Base-by-base conservation (phyloP, 1,140 invertebrate species). In the Solen grandis region DNA sequence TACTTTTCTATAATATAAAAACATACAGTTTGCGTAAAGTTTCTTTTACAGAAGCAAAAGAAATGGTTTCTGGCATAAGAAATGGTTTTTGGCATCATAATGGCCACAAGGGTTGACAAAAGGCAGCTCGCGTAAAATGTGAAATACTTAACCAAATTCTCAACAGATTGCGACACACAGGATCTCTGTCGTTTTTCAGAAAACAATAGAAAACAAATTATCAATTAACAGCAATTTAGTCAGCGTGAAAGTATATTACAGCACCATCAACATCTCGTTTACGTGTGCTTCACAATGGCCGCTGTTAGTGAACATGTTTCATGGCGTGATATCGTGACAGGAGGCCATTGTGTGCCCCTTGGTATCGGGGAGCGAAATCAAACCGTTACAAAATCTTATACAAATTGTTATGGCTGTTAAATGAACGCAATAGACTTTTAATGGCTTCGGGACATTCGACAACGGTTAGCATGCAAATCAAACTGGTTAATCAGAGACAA, bases 381-480 rank as follows among this genome's bases (percentile, higher is more conserved):
- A 69, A 69, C 65, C 41, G 75, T 78, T 78, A 78, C 75, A 66
- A 69, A 78, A 68, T 66, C 60, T 78, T 78, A 78, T 78, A 78
- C 75, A 78, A 78, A 78, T 78, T 78, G 75, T 78, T 68, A 78
- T 78, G 55, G 69, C 66, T 69, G 65, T 78, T 78, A 59, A 78
- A 78, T 78, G 63, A 69, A 57, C 46, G 75, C 75, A 78, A 78
- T 69, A 66, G 46, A 60, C 33, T 60, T 78, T 69, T 68, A 78
- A 78, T 69, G 65, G 69, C 63, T 69, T 66, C 36, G 50, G n/a
- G 65, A 68, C 75, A 66, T 41, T 38, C 75, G 41, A 33, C 38
- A n/a, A 19, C 57, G 75, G 33, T 78, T 78, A 78, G 75, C 65
- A 78, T 68, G 75, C 75, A 78, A 78, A 78, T 78, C 52, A 13